phyloP scores from a whole-genome alignment of 2,113 vertebrate species.

The Sphaerodactylus townsendi region DNA sequence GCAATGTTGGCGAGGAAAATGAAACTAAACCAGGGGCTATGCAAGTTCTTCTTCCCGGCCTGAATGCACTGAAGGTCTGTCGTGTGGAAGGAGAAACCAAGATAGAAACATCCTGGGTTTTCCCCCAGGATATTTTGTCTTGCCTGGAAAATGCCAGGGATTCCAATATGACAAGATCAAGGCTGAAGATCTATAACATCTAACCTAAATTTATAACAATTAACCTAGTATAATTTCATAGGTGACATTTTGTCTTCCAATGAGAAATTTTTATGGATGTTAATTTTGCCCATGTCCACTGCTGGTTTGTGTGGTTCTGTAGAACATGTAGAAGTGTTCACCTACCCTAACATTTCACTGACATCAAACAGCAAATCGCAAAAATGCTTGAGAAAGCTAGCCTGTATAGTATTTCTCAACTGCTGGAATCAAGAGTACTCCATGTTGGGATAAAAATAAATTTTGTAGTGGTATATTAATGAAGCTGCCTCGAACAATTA shows the following conservation, averaged over 20 bases:
- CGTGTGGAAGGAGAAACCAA: too few species aligned
- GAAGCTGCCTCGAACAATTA: slow-evolving; percentile 61
- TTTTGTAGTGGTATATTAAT: slow-evolving; percentile 58
- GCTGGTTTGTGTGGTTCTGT: slow-evolving; percentile 13
- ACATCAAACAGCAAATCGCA: neutral
- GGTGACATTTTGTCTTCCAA: neutral
- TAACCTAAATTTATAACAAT: neutral
- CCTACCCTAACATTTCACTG: neutral
- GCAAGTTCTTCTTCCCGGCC: too few species aligned
- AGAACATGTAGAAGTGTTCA: neutral
- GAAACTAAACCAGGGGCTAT: too few species aligned
- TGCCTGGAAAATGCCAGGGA: too few species aligned
- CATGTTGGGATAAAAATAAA: slow-evolving; percentile 50
- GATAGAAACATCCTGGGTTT: too few species aligned
- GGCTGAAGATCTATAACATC: neutral
- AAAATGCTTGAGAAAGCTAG: slow-evolving; percentile 1
- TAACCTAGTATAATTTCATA: neutral
- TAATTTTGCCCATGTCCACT: neutral
- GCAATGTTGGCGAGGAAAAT: too few species aligned
- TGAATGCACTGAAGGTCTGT: too few species aligned
- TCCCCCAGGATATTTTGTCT: too few species aligned
- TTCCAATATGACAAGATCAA: neutral
- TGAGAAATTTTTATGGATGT: slow-evolving; percentile 11
- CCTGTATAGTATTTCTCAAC: slow-evolving; percentile 35
- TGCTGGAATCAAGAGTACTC: slow-evolving; percentile 29